A percentile compares a stretch with the other conserved stretches of the same genome.
phyloP scores from a whole-genome alignment of 2,797 vertebrate genomes.

The Tinamus major region DNA sequence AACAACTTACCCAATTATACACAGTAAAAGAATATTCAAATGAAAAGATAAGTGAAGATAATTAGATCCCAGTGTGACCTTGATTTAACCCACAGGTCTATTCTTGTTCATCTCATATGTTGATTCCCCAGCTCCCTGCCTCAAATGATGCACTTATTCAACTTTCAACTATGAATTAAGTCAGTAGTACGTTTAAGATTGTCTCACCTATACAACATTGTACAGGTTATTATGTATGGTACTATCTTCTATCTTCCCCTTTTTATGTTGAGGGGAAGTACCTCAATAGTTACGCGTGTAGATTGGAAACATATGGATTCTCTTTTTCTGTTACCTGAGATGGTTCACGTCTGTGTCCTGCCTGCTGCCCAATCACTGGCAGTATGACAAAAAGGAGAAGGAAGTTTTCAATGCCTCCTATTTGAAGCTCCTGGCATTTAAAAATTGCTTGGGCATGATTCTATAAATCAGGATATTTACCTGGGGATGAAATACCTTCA shows the following conservation, averaged over 20 bases:
- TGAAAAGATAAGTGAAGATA: not conserved
- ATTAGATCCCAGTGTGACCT: not conserved
- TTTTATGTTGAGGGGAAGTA: not conserved
- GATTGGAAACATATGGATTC: not conserved
- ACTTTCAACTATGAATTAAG: not conserved
- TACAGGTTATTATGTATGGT: not conserved
- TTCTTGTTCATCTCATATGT: not conserved
- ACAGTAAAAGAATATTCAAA: not conserved
- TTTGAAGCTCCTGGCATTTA: not conserved
- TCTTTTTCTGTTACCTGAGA: not conserved
- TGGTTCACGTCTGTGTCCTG: not conserved
- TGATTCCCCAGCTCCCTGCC: not conserved
- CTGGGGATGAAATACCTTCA: not conserved
- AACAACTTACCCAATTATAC: not conserved
- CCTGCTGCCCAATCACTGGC: not conserved
- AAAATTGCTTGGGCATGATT: not conserved
- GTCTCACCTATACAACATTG: not conserved
- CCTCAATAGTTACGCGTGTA: not conserved
- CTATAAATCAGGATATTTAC: not conserved
- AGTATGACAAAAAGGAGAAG: not conserved
- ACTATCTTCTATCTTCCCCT: not conserved
- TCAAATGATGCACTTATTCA: not conserved
- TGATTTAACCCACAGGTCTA: not conserved
- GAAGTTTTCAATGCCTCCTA: not conserved
- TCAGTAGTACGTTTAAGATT: not conserved